These are phyloP conservation scores for Crocodylus rhombifer DNA, from an alignment of 2,797 vertebrate species.

Conservation along the genomic window DNA sequence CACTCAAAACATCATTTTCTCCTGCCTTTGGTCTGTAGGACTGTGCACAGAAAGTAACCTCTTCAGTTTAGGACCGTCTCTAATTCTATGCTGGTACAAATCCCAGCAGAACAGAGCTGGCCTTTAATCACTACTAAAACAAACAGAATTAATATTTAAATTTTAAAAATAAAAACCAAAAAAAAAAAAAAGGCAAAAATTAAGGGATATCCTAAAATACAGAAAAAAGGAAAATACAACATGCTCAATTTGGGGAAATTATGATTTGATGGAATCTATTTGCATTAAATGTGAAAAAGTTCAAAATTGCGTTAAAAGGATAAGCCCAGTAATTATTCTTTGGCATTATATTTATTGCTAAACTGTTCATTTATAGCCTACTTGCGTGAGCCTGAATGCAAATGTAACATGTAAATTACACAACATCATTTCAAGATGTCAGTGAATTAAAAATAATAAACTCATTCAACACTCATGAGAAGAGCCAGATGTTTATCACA, in stretches of 20 bases:
- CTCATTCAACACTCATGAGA: neutral
- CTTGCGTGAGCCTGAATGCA: slow-evolving; percentile 19
- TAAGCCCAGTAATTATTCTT: neutral
- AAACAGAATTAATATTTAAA: neutral
- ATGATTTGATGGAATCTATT: neutral
- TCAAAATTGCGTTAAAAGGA: neutral
- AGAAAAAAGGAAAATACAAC: neutral
- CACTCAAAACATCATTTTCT: neutral
- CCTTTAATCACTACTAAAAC: neutral
- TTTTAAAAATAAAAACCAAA: neutral
- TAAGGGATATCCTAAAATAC: neutral
- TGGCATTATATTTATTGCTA: neutral
- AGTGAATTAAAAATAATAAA: slow-evolving; percentile 29
- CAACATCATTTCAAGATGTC: neutral
- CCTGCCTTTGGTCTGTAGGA: neutral
- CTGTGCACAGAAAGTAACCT: neutral
- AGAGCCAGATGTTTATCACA: neutral
- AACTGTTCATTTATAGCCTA: slow-evolving; percentile 11
- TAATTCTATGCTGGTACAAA: neutral
- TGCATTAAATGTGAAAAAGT: neutral
- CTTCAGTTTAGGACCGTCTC: neutral
- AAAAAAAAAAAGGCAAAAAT: neutral
- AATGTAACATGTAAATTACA: slow-evolving; percentile 17
- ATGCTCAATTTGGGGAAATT: neutral
- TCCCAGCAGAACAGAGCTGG: neutral